Evolutionary conservation across 1,140 invertebrate genomes (phyloP).

Genomic region (Neodiprion lecontei): DNA sequence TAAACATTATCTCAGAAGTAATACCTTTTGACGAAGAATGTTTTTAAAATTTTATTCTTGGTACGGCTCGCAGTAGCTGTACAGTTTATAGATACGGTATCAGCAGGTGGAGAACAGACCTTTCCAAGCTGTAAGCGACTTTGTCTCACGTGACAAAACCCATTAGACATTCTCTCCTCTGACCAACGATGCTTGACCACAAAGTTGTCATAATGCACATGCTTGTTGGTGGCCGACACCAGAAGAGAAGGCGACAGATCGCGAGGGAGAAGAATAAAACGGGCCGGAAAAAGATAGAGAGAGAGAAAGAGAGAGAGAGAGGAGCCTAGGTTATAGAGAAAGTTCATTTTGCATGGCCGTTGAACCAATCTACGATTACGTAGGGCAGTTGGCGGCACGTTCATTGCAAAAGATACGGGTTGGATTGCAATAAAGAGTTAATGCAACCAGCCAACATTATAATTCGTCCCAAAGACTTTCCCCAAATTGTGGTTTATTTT

Average conservation of each 20-base stretch:
- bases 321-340: constrained; percentile 36
- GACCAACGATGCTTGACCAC: neutral
- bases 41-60: neutral
- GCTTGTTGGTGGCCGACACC: neutral
- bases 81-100: neutral
- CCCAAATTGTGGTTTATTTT: neutral
- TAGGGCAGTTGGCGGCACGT: constrained; percentile 26
- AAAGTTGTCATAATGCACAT: neutral
- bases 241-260: too few species aligned
- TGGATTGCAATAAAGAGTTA: neutral
- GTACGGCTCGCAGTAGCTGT: neutral
- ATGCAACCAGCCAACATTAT: neutral
- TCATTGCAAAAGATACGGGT: neutral
- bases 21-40: neutral
- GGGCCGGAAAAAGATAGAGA: neutral
- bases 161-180: neutral
- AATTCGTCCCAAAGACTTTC: constrained; percentile 5
- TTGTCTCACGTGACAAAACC: neutral
- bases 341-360: constrained; percentile 59
- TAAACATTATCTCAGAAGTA: too few species aligned
- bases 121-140: neutral
- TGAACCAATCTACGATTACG: constrained; percentile 54
- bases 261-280: neutral
- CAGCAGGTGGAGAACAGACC: too few species aligned
- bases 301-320: neutral